Percentiles rank a stretch among this genome's conserved stretches.
Evolutionary conservation across 2,113 vertebrate species (phyloP).

Genomic region (Hepsetus odoe): DNA sequence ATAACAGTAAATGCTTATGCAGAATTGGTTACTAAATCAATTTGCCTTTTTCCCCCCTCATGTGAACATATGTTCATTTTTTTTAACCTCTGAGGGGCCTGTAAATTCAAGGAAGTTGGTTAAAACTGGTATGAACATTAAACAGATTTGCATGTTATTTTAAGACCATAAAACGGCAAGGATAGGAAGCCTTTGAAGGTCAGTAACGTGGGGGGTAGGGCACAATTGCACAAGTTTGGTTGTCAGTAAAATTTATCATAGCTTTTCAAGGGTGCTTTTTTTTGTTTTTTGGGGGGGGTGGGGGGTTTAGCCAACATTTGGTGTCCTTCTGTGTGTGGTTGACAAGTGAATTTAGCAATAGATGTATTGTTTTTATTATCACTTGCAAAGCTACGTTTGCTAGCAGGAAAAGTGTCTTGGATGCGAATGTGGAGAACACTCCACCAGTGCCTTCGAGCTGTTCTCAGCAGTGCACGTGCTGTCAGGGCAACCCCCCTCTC

Average conservation of each 20-base stretch:
- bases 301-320: background rate
- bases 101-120: conserved; percentile 35
- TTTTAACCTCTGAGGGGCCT: conserved; percentile 4
- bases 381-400: conserved; percentile 43
- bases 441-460: conserved; percentile 24
- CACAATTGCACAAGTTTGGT: conserved; percentile 32
- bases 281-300: conserved; percentile 31
- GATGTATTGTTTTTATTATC: conserved; percentile 44
- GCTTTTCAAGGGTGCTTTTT: conserved; percentile 7
- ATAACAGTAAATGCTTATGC: conserved; percentile 6
- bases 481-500: conserved; percentile 42
- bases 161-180: conserved; percentile 28
- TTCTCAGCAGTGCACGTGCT: conserved; percentile 47
- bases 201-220: conserved; percentile 24
- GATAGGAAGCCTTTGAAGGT: conserved; percentile 46
- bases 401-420: conserved; percentile 34
- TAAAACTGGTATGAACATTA: conserved; percentile 29
- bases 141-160: conserved; percentile 39
- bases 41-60: background rate
- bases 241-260: conserved; percentile 42
- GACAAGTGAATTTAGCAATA: conserved; percentile 39
- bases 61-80: conserved; percentile 14
- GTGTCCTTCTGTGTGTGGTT: conserved; percentile 21
- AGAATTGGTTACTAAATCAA: conserved; percentile 29
- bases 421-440: conserved; percentile 37